Conservation (phyloP, 2,888 invertebrate species). For the Polietes domitor region DNA sequence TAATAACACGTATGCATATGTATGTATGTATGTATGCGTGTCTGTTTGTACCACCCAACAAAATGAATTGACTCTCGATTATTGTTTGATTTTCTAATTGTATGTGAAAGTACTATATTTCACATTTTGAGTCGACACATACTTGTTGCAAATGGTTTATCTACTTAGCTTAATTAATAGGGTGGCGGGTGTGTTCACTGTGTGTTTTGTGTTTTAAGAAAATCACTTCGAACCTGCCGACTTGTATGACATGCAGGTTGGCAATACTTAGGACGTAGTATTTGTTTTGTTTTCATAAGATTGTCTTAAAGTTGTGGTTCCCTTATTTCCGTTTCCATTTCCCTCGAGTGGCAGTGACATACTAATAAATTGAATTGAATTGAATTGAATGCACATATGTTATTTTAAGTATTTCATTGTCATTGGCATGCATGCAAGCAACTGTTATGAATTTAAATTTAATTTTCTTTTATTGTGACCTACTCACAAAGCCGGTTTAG, state of each 20-base stretch:
- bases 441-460: too few species aligned
- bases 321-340: slow-evolving; percentile 13
- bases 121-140: not conserved
- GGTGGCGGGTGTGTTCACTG: not conserved
- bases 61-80: not conserved
- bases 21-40: not conserved
- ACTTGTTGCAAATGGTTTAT: not conserved
- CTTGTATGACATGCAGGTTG: slow-evolving; percentile 20
- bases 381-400: not conserved
- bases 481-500: too few species aligned
- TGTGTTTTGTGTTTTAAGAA: not conserved
- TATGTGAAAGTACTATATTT: not conserved
- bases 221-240: not conserved
- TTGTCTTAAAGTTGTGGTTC: not conserved
- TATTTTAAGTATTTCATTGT: slow-evolving; percentile 1
- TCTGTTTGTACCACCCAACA: not conserved
- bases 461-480: too few species aligned
- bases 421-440: not conserved
- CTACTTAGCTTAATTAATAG: not conserved
- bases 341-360: not conserved
- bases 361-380: not conserved
- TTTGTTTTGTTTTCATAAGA: not conserved
- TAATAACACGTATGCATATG: not conserved
- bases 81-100: not conserved
- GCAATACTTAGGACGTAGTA: not conserved